Conservation (phyloP, 2,113 vertebrate genomes). For the Amphiprion ocellaris region DNA sequence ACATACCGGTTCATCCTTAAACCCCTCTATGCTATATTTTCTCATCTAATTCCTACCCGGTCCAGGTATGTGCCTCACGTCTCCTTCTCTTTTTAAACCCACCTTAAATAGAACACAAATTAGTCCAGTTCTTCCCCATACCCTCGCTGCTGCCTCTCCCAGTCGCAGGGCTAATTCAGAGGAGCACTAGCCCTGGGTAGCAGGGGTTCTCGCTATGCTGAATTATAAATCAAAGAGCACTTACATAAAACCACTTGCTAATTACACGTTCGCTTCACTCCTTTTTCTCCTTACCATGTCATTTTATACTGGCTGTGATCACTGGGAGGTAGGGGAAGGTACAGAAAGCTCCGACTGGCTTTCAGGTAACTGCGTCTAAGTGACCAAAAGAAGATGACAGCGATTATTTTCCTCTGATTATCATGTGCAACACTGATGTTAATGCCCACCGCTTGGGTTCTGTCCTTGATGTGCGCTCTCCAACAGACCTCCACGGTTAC, state of each 20-base stretch:
- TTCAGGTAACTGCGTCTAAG: conserved; percentile 51
- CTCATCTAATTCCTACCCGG: conserved; percentile 40
- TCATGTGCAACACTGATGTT: conserved; percentile 61
- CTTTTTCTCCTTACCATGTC: conserved; percentile 63
- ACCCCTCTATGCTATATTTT: conserved; percentile 33
- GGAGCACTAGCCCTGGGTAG: conserved; percentile 72
- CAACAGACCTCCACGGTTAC: conserved; percentile 22
- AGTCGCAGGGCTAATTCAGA: conserved; percentile 78
- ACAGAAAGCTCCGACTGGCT: conserved; percentile 48
- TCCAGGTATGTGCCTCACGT: conserved; percentile 72
- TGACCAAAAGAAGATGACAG: conserved; percentile 67
- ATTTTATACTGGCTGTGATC: conserved; percentile 67
- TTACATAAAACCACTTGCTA: conserved; percentile 81
- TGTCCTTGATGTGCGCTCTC: conserved; percentile 73
- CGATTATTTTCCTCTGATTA: conserved; percentile 73
- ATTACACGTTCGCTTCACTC: conserved; percentile 75
- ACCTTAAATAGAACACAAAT: conserved; percentile 77
- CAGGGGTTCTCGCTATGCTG: conserved; percentile 74
- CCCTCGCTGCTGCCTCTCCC: conserved; percentile 57
- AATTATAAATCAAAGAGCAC: conserved; percentile 87
- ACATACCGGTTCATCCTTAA: conserved; percentile 24
- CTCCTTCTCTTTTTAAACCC: conserved; percentile 66
- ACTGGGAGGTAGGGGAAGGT: conserved; percentile 66
- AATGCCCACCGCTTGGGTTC: conserved; percentile 58
- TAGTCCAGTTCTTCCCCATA: conserved; percentile 43